Evolutionary conservation across 2,113 vertebrate genomes (phyloP).

Genomic region (Cebus imitator): DNA sequence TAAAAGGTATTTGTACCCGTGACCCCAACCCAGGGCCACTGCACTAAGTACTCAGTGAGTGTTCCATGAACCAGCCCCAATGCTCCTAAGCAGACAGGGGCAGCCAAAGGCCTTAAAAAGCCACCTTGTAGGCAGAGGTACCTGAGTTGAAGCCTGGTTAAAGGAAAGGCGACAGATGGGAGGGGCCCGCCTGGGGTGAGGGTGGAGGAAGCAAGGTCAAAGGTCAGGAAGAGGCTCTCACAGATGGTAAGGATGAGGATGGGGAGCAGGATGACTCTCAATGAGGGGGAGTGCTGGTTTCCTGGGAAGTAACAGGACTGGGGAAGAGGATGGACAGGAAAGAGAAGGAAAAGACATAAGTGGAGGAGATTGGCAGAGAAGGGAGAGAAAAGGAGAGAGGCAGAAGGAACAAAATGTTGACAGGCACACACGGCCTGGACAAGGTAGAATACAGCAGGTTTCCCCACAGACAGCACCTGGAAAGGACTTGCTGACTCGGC

Average conservation of each 20-base stretch:
- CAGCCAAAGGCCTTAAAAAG: background rate
- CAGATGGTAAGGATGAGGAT: too few species aligned
- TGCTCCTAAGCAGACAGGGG: background rate
- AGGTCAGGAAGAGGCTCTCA: background rate
- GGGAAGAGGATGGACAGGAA: background rate
- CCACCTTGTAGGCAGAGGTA: background rate
- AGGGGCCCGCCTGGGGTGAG: background rate
- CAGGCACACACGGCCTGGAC: rapidly evolving
- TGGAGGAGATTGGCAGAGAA: background rate
- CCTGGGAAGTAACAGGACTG: background rate
- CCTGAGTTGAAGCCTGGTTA: background rate
- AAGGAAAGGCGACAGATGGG: background rate
- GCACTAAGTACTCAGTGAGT: background rate
- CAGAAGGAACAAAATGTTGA: background rate
- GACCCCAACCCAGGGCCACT: background rate
- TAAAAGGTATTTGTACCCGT: background rate
- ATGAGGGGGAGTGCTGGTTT: background rate
- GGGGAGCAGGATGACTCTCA: background rate
- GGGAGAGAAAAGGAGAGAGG: background rate
- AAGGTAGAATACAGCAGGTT: background rate
- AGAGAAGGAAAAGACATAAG: rapidly evolving
- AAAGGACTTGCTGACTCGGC: background rate
- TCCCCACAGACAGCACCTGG: rapidly evolving
- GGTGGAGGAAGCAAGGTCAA: background rate
- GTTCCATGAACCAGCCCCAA: background rate